Evolutionary conservation across 2,888 invertebrate species (phyloP), one percentile per base, ranked within the genome.

Genomic region (Glaucopsyche alexis): DNA sequence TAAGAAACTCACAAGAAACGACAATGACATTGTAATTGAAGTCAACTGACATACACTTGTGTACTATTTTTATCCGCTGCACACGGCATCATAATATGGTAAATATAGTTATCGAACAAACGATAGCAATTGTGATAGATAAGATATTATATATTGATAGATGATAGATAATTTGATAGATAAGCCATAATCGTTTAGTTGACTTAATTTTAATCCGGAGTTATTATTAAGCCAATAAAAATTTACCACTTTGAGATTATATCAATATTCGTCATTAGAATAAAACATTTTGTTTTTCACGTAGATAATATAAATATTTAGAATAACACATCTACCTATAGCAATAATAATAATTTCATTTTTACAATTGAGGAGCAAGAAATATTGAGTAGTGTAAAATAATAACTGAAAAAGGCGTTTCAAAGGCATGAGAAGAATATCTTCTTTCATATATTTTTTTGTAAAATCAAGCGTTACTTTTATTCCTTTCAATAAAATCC

Each of bases 21-120:
- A 42, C 67, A 67, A 67, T 67, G 45, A 47, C 67, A 67, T 67
- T 45, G 47, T 66, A 42, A 66, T 66, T 66, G 66, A n/a, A 66
- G 66, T 67, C 67, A 67, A 67, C 2, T 67, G 13, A 47, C 45
- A 47, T 19, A 45, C n/a, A 13, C 16, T 45, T 47, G 8, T n/a
- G 2, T 42, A n/a, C 67, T 67, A 67, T 67, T 45, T 67, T 16
- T 67, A 67, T 8, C 67, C 67, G 45, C 67, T 47, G 45, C 45
- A 19, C 67, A 66, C 9, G 8, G 19, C 19, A 55, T n/a, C n/a
- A 55, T 55, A 19, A 19, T 55, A 19, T 19, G 55, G 2, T 11
- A 55, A 55, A 55, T 55, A 55, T 55, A 52, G 52, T 55, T 55
- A 55, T 19, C 19, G 55, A 19, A 52, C 16, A 16, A 55, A 55